Evolutionary conservation across 2,113 vertebrate genomes (phyloP).

Genomic region (Phylloscopus trochilus): DNA sequence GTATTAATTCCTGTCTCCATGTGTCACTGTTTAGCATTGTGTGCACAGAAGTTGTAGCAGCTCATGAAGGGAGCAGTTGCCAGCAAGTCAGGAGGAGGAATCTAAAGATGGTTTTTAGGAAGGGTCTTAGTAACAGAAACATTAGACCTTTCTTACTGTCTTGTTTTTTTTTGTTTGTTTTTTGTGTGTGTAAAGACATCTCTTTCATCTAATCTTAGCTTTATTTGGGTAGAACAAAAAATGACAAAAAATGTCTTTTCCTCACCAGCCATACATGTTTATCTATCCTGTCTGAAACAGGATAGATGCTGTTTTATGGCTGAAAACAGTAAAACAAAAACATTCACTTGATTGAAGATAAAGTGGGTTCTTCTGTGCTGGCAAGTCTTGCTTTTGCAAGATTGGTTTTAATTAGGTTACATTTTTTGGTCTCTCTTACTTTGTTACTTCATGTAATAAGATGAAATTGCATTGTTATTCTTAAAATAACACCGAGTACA

Average conservation of each 20-base stretch:
- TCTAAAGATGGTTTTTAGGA: not conserved
- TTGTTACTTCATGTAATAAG: not conserved
- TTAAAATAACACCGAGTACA: not conserved
- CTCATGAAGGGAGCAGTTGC: not conserved
- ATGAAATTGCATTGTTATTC: slow-evolving; percentile 9
- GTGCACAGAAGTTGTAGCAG: not conserved
- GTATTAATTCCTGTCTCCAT: not conserved
- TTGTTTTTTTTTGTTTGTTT: not conserved
- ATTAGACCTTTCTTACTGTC: not conserved
- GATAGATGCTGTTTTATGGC: no score
- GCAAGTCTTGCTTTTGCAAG: slow-evolving; percentile 5
- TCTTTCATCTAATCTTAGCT: not conserved
- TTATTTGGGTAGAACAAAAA: not conserved
- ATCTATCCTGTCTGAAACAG: not conserved
- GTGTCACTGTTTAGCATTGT: not conserved
- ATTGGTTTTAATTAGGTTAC: slow-evolving; percentile 23
- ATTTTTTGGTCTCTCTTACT: not conserved
- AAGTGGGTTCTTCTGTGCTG: not conserved
- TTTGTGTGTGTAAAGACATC: not conserved
- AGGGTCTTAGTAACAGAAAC: not conserved
- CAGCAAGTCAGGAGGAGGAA: not conserved
- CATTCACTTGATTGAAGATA: not conserved
- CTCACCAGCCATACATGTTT: not conserved
- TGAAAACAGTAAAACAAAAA: not conserved
- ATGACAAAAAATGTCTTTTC: not conserved